Percentiles rank a stretch among this genome's conserved stretches.
These are phyloP conservation scores for Plagodis dolabraria DNA, from an alignment of 2,888 invertebrate species.

Conservation along the genomic window DNA sequence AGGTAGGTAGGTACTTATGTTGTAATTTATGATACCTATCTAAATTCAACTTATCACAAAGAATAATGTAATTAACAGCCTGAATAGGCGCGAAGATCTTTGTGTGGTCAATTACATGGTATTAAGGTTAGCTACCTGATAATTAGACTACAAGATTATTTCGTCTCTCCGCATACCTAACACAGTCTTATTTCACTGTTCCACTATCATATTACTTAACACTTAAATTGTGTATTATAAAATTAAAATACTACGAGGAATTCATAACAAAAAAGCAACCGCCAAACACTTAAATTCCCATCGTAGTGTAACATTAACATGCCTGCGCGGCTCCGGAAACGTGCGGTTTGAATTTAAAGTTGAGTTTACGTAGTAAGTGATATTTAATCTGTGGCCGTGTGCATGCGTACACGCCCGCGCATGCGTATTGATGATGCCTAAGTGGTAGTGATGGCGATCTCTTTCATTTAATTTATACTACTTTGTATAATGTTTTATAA, in stretches of 20 bases:
- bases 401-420: constrained; percentile 32
- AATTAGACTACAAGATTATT: no score
- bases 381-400: neutral
- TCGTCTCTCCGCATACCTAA: no score
- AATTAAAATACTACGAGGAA: constrained; percentile 6
- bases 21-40: no score
- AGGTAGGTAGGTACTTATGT: no score
- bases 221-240: no score
- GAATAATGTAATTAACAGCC: no score
- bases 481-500: constrained; percentile 10
- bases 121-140: no score
- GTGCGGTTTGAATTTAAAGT: constrained; percentile 52
- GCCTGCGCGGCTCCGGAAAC: constrained; percentile 58
- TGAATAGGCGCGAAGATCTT: no score
- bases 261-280: constrained; percentile 18
- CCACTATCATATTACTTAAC: no score
- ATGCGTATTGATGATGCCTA: constrained; percentile 37
- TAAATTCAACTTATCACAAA: no score
- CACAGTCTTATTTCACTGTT: no score
- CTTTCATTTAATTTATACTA: neutral
- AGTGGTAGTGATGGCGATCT: constrained; percentile 24
- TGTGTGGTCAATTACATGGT: no score
- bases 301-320: constrained; percentile 48
- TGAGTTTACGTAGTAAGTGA: neutral
- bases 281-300: constrained; percentile 47